Base-by-base conservation (phyloP, 2,797 vertebrate species). In the Semotilus atromaculatus region DNA sequence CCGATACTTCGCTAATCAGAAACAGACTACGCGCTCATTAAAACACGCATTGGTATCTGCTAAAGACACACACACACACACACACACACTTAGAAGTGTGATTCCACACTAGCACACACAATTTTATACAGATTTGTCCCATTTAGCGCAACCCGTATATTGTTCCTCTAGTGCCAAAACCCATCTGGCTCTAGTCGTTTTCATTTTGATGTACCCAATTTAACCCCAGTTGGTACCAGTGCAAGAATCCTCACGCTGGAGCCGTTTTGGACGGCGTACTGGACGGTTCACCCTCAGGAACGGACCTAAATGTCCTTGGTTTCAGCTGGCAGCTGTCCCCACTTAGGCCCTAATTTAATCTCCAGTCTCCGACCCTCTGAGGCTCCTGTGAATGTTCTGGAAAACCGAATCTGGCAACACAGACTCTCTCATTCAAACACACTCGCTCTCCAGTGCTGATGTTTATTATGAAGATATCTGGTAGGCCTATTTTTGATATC, bases 261-360 rank as follows among this genome's bases (percentile, higher is more conserved):
- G 77, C 43, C 48, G 64, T 82, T 80, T 87, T 90, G 86, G 86
- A 88, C 84, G 26, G 87, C 72, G 34, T 84, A 58, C 86, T 76
- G 83, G 71, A 73, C 71, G 55, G 80, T 78, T 86, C 81, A 83
- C 88, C 86, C 90, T 82, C 62, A 89, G 90, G 88, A 88, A 70
- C 55, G 19, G 73, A 80, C 64, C 81, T 88, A 89, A 91, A 90
- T 88, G 86, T 88, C 89, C 89, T 90, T 87, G 87, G 89, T 86
- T 90, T 88, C 75, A 82, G 85, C 85, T 88, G 89, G 85, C 90
- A 91, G 86, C 90, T 90, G 90, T 91, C 90, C 88, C 87, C 89
- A 90, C 89, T 91, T 90, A 91, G 80, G 62, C 85, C 66, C 81
- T 90, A 90, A 90, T 91, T 90, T 89, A 87, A 90, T 88, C 86